Conservation (phyloP, 1,140 invertebrate species). For the Trachymyrmex cornetzi region DNA sequence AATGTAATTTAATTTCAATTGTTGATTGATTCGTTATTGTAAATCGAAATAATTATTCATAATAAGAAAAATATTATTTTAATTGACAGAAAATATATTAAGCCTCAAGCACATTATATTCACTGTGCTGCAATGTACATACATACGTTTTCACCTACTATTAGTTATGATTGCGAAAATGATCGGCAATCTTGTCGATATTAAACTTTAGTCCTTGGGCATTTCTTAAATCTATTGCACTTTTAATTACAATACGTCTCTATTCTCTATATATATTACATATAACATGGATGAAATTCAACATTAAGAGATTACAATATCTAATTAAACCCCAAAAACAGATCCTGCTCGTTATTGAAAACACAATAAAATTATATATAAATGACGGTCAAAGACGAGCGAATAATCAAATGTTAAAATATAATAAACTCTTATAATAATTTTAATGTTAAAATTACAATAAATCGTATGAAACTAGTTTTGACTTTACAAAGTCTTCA, state of each 20-base stretch:
- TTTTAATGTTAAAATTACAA: too few relatives aligned
- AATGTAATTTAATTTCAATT: background rate
- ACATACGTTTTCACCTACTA: conserved; percentile 14
- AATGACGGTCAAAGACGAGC: too few relatives aligned
- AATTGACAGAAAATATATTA: background rate
- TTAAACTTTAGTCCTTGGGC: background rate
- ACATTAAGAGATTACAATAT: background rate
- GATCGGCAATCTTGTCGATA: background rate
- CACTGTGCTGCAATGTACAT: conserved; percentile 14
- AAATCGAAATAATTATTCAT: background rate
- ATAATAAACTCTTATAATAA: too few relatives aligned
- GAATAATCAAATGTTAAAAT: too few relatives aligned
- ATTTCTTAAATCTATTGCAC: background rate
- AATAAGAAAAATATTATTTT: background rate
- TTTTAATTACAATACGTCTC: background rate
- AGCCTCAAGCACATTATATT: background rate
- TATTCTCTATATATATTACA: background rate
- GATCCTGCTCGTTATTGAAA: too few relatives aligned
- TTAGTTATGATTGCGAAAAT: conserved; percentile 4
- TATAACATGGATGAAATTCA: background rate
- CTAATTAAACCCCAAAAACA: too few relatives aligned
- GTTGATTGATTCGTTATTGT: background rate
- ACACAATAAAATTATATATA: too few relatives aligned
- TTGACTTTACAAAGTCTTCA: too few relatives aligned
- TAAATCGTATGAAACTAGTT: too few relatives aligned